Evolutionary conservation across 1,140 invertebrate species (phyloP).

Genomic region (Notospermus geniculatus): DNA sequence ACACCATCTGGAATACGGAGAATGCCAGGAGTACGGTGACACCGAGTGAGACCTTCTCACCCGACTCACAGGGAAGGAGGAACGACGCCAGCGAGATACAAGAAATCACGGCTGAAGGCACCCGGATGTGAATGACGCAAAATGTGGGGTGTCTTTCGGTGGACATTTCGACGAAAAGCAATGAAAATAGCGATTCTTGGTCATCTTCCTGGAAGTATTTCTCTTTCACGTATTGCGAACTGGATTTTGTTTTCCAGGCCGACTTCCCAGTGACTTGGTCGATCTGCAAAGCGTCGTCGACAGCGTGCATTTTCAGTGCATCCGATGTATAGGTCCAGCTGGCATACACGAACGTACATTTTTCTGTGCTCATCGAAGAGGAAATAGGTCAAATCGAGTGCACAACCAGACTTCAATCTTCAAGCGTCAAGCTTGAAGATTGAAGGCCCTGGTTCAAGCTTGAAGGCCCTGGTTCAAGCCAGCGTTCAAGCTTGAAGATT

Average conservation of each 20-base stretch:
- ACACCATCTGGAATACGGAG: constrained; percentile 18
- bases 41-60: constrained; percentile 25
- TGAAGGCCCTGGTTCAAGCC: too few relatives aligned
- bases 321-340: constrained; percentile 80
- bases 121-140: constrained; percentile 63
- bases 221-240: too few relatives aligned
- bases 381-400: constrained; percentile 64
- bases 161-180: too few relatives aligned
- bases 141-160: constrained; percentile 21
- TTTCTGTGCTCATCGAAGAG: constrained; percentile 90
- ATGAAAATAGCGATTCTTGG: too few relatives aligned
- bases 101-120: constrained; percentile 63
- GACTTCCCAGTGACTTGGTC: too few relatives aligned
- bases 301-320: not conserved
- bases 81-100: constrained; percentile 62
- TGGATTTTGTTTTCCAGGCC: too few relatives aligned
- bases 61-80: constrained; percentile 54
- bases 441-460: too few relatives aligned
- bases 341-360: constrained; percentile 94
- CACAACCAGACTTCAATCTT: too few relatives aligned
- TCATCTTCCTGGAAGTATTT: too few relatives aligned
- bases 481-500: too few relatives aligned
- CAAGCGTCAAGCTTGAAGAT: too few relatives aligned
- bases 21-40: constrained; percentile 25
- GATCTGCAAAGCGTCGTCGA: too few relatives aligned